Evolutionary conservation across 2,113 vertebrate genomes (phyloP), one percentile per base, ranked within the genome.

Genomic region (Thryonomys swinderianus): DNA sequence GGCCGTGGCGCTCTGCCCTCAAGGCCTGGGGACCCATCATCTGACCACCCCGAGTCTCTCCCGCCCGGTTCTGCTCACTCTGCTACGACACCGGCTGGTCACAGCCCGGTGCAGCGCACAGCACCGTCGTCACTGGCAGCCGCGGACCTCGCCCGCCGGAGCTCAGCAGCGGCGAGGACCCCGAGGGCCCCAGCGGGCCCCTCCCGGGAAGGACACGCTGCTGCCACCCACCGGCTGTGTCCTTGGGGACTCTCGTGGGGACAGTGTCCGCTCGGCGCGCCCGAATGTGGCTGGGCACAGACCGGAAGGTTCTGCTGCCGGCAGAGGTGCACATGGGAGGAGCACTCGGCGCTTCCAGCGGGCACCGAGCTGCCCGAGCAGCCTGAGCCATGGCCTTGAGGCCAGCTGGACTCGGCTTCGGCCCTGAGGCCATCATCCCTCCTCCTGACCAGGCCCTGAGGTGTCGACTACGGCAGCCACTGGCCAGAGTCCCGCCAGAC

Each of bases 111-210:
- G 12, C 23, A 25, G 37, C 21, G 16, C 21, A 30, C 18, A 23
- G 23, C 3, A 17, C 4, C 51, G 5, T 57, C 17, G 3, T 32
- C 1, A 5, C 10, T 34, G 11, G 20, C 10, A 5, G 5, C 30
- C 13, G 21, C n/a, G 42, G 62, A 34, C 10, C 14, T 48, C 45
- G 85, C 30, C 2, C 18, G 32, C 10, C 8, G 8, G 0, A 0
- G 11, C 62, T 40, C 18, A n/a, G 51, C 27, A 51, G 20, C 7
- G 17, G 1, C 7, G 20, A 30, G 40, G 67, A 51, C 9, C 57
- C 51, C 20, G 5, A n/a, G 14, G 32, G 64, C 17, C 4, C 10
- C 34, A 5, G 17, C 45, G 3, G 51, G 7, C 20, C 27, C 71
- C n/a, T 45, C 9, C 76, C 3, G 34, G 17, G 37, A 85, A 37